Base-by-base conservation (phyloP, 2,797 vertebrate species). In the Thaleichthys pacificus region DNA sequence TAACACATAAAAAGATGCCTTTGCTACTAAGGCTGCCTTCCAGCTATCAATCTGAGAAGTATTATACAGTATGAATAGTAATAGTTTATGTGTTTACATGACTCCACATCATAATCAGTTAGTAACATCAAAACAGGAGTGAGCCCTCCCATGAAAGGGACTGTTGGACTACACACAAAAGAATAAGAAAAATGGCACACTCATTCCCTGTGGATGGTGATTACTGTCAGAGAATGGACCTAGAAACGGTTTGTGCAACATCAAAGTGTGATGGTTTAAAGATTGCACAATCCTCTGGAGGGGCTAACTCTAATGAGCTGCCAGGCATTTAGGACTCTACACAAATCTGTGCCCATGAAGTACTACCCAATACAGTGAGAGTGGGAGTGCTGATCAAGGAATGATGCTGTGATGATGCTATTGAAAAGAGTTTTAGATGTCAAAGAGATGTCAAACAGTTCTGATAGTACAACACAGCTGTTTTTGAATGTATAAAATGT, bases 201-300 rank as follows among this genome's bases (percentile, higher is more conserved):
- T 14, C 17, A 63, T 77, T 85, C 75, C 82, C 73, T 17, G 15
- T 35, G 75, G 76, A 72, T 56, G 35, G 60, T 56, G 67, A 78
- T 82, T 32, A 77, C 62, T 26, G 61, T 80, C 73, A 70, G 69
- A 74, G 30, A 47, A 57, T 24, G 17, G 61, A 68, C 58, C 72
- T 76, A 38, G 49, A 76, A 77, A 74, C 49, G 68, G 62, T 22
- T 66, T 76, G 72, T 70, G 54, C 74, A 82, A 81, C 85, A 85
- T 89, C 85, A 82, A 85, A 87, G 81, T 74, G 69, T 66, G 61
- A 62, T 57, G 38, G 71, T 76, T 77, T 85, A 62, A 72, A 80
- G 76, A 87, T 86, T 84, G 72, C 66, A 68, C 70, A 70, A 74
- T 68, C 9, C 71, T 70, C 75, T 14, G 21, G 63, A 64, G 83